These are phyloP conservation scores for Holotrichia oblita DNA, from an alignment of 1,140 invertebrate species.

Conservation along the genomic window DNA sequence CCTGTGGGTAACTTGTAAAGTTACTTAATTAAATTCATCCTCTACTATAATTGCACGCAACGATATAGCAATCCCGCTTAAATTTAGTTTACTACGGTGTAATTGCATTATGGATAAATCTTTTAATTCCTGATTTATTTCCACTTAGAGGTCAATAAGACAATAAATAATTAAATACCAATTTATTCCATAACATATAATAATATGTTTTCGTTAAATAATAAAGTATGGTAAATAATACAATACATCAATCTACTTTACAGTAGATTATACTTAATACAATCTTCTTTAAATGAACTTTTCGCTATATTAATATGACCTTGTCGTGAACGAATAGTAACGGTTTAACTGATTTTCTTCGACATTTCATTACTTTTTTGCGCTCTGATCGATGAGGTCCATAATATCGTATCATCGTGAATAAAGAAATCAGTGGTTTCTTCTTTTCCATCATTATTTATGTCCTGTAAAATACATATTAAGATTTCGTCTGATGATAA, in stretches of 20 bases:
- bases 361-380: background rate
- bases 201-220: no score
- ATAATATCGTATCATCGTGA: background rate
- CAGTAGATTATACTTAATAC: background rate
- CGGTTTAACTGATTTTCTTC: conserved; percentile 26
- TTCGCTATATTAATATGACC: conserved; percentile 5
- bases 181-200: no score
- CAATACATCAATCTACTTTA: background rate
- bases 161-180: no score
- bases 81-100: background rate
- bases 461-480: conserved; percentile 5
- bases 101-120: background rate
- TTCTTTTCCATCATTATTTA: background rate
- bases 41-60: background rate
- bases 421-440: background rate
- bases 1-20: no score
- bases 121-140: no score
- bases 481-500: conserved; percentile 21
- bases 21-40: background rate
- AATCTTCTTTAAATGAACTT: background rate
- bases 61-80: background rate
- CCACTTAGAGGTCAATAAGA: no score
- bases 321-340: background rate
- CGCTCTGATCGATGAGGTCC: background rate
- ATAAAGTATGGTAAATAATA: background rate